These are phyloP conservation scores for Zaprionus inermis DNA, from an alignment of 1,140 invertebrate genomes.

Conservation along the genomic window DNA sequence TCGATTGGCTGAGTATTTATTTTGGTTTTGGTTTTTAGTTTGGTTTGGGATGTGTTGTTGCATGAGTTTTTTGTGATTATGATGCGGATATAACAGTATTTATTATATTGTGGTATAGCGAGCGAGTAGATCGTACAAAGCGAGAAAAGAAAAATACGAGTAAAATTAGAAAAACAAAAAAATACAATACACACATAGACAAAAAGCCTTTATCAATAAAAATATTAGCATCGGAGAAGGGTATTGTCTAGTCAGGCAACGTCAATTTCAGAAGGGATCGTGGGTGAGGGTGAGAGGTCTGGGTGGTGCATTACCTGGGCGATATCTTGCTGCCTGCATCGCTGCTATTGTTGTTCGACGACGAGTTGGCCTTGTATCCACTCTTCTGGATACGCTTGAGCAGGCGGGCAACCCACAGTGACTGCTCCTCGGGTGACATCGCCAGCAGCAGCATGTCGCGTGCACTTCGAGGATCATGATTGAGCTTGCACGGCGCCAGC, in stretches of 20 bases:
- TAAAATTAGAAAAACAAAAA: constrained; percentile 57
- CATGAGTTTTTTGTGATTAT: constrained; percentile 32
- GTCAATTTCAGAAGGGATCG: constrained; percentile 25
- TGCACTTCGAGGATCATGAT: constrained; percentile 96
- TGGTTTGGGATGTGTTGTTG: constrained; percentile 40
- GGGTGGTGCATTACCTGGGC: constrained; percentile 86
- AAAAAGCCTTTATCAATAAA: constrained; percentile 33
- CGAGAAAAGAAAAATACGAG: constrained; percentile 71
- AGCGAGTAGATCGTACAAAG: constrained; percentile 41
- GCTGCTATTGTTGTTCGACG: constrained; percentile 86
- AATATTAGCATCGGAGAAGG: constrained; percentile 23
- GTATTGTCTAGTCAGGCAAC: constrained; percentile 30
- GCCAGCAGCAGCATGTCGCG: constrained; percentile 96
- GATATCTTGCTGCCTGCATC: constrained; percentile 86
- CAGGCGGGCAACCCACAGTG: constrained; percentile 95
- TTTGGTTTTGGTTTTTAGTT: constrained; percentile 37
- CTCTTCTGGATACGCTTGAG: constrained; percentile 96
- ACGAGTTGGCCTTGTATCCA: constrained; percentile 94
- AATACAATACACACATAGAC: constrained; percentile 31
- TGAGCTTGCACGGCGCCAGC: constrained; percentile 95
- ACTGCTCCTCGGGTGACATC: constrained; percentile 93
- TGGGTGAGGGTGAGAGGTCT: background rate
- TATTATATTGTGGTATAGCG: constrained; percentile 21
- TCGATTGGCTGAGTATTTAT: constrained; percentile 85
- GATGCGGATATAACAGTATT: constrained; percentile 29